A percentile compares a stretch with the other conserved stretches of the same genome.
These are phyloP conservation scores for Aphelenchoides fujianensis DNA, from an alignment of 1,140 invertebrate species.

Conservation along the genomic window DNA sequence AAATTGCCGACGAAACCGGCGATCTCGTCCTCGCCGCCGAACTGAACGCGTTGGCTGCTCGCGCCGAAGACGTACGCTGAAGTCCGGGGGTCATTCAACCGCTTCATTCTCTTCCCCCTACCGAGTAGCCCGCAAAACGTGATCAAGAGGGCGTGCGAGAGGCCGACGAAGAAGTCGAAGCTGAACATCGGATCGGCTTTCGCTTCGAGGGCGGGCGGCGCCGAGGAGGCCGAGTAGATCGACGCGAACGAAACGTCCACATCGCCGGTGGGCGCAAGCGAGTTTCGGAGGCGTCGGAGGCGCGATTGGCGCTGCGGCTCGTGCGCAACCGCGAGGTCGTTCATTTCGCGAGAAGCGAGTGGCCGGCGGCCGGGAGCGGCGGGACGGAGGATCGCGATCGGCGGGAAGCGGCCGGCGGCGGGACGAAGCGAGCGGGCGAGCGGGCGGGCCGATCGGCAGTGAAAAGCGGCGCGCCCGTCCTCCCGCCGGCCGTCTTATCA, in stretches of 20 bases:
- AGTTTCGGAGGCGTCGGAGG: neutral
- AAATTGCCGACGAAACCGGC: constrained; percentile 3
- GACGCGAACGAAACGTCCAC: constrained; percentile 10
- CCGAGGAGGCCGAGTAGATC: neutral
- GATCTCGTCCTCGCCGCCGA: neutral
- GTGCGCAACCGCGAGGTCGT: neutral
- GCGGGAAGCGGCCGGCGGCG: too few species aligned
- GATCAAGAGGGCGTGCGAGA: constrained; percentile 4
- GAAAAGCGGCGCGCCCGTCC: too few species aligned
- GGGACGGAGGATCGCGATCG: too few species aligned
- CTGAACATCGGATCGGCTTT: neutral
- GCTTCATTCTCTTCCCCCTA: neutral
- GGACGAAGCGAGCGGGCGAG: too few species aligned
- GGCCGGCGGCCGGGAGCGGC: too few species aligned
- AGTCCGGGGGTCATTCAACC: neutral
- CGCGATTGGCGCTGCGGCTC: neutral
- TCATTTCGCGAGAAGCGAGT: too few species aligned
- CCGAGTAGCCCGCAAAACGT: neutral
- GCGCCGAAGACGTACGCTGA: constrained; percentile 32
- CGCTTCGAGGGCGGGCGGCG: neutral
- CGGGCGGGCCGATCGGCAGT: too few species aligned
- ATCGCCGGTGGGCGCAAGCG: neutral
- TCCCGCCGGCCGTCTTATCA: too few species aligned
- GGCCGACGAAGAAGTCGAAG: constrained; percentile 11
- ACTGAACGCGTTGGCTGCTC: constrained; percentile 13